Evolutionary conservation across 1,140 invertebrate species (phyloP), one percentile per base, ranked within the genome.

Genomic region (Bombus superbus): DNA sequence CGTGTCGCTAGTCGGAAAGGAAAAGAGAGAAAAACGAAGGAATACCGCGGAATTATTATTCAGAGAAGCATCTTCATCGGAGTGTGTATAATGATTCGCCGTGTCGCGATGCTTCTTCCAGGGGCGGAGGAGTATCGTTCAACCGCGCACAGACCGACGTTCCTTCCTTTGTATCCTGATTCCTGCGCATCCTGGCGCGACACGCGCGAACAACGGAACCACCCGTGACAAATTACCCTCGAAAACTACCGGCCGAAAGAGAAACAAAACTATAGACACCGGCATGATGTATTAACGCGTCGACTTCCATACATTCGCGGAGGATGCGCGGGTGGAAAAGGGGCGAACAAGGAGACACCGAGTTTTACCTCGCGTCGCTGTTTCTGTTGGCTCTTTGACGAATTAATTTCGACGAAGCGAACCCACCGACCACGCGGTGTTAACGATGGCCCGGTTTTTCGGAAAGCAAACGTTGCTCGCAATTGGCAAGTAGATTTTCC

Each of bases 171-270:
- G 85, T 57, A 62, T 86, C 64, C 57, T 53, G 72, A 72, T 82
- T 82, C 64, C 53, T 28, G 8, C 9, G 64, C 44, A 32, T n/a
- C 64, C 78, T 40, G 78, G 32, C 53, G 44, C 18, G 73, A 42
- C 38, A 40, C 64, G 38, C 42, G 81, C 78, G 59, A 74, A 77
- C 75, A 74, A 83, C 62, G 81, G 79, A 40, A 68, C 32, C 81
- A 44, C 62, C 64, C n/a, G 25, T 88, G 87, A 88, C 86, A 88
- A 88, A 88, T 88, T 88, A 80, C 83, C 81, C 71, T 80, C 76
- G 86, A 80, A 88, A 88, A 88, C 81, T 69, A 71, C 38, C 44
- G 71, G 35, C 47, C 59, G 66, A 74, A 88, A 75, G 57, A 85
- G 62, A 71, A 89, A 83, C 75, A 85, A 90, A 75, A 89, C 85